Evolutionary conservation across 2,797 vertebrate genomes (phyloP), one percentile per base, ranked within the genome.

Genomic region (Balearica regulorum): DNA sequence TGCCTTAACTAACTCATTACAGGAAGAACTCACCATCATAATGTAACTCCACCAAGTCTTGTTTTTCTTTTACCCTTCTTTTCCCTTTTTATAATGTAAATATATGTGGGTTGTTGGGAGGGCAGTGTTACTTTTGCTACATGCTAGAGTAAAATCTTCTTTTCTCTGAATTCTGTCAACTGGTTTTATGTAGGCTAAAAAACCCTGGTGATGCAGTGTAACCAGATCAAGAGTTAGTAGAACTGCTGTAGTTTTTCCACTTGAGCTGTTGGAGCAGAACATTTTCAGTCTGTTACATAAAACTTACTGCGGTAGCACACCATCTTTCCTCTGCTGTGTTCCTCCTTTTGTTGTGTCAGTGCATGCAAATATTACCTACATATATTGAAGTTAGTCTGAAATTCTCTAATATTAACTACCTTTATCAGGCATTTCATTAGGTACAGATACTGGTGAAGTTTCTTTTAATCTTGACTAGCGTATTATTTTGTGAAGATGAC

Each of bases 31-130:
- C 79, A 81, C 89, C 86, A 96, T 96, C 93, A 97, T 93, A 93
- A 96, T 96, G 92, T 97, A 97, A 97, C 94, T 97, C 96, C 97
- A 94, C 97, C 96, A 97, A 97, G 97, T 96, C 91, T 96, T 96
- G 33, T 87, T 89, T 96, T 93, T 53, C 18, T 71, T 90, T 90
- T 57, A 66, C 57, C 65, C 66, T 75, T 93, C n/a, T 90, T 60
- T 53, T 73, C 48, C 5, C 48, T 83, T 90, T 58, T 95, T 58
- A 72, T 65, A 54, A 49, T 84, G 35, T 97, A 62, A 92, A 90
- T 91, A 57, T 31, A 18, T 18, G 26, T 66, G 86, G 28, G 75
- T 62, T 80, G 62, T 90, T 95, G 82, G 68, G 58, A 96, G 64
- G 72, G 62, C 31, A 70, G 13, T n/a, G 31, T 80, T 93, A 65